Conservation (phyloP, 23 tunicate genomes). For the Styela clava region DNA sequence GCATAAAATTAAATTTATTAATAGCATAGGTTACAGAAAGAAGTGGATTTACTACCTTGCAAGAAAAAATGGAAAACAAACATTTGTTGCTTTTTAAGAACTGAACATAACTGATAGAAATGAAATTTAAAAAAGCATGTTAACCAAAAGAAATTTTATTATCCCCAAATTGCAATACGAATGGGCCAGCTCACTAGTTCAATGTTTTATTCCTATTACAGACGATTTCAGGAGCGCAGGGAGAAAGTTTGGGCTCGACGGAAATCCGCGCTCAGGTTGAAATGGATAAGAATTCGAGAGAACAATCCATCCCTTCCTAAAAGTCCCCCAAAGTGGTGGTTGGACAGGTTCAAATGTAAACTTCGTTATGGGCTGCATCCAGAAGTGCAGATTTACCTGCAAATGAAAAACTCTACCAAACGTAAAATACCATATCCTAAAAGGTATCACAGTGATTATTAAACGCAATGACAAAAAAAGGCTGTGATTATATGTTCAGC, state of each 20-base stretch:
- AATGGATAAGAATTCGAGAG: slow-evolving; percentile 41
- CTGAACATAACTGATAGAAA: no score
- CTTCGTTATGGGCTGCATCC: slow-evolving; percentile 82
- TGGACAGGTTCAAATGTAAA: slow-evolving; percentile 41
- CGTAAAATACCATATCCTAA: not conserved
- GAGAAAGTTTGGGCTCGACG: slow-evolving; percentile 26
- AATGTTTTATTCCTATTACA: slow-evolving; percentile 10
- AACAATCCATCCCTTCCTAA: slow-evolving; percentile 64
- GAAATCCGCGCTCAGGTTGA: slow-evolving; percentile 13
- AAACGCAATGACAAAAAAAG: not conserved
- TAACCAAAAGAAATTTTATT: no score
- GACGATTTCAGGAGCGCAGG: slow-evolving; percentile 69
- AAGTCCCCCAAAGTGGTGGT: slow-evolving; percentile 70
- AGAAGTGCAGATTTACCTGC: not conserved
- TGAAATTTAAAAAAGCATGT: no score
- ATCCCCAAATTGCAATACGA: no score
- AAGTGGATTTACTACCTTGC: no score
- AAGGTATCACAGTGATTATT: not conserved
- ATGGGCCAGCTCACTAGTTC: no score
- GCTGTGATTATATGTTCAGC: slow-evolving; percentile 33
- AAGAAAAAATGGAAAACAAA: no score
- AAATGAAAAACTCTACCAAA: not conserved
- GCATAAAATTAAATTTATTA: not conserved
- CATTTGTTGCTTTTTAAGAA: no score
- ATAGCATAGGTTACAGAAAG: no score